phyloP scores from a whole-genome alignment of 2,797 vertebrate species.

The Poliocrania exsul region DNA sequence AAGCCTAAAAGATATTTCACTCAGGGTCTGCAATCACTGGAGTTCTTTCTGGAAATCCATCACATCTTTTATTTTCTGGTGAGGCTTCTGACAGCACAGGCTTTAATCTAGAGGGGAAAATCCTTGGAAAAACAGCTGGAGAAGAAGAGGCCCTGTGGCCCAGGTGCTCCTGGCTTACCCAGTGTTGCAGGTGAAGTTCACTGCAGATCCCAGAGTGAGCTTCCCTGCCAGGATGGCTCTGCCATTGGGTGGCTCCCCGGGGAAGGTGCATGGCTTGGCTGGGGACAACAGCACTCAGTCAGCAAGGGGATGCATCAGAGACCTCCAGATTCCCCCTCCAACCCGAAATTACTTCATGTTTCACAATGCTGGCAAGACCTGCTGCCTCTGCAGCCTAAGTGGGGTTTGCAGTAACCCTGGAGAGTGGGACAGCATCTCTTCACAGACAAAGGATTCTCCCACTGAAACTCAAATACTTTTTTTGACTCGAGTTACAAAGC shows the following conservation, averaged over 20 bases:
- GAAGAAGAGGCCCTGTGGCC: neutral
- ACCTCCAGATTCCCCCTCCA: neutral
- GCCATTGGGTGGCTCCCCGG: neutral
- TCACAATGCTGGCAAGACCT: neutral
- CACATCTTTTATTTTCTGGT: no score
- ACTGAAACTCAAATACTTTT: neutral
- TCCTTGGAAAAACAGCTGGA: rapidly evolving
- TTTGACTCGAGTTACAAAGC: neutral
- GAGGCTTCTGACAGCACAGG: neutral
- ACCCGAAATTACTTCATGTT: rapidly evolving
- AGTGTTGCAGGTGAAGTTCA: constrained; percentile 15
- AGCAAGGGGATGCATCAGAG: neutral
- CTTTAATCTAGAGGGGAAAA: neutral
- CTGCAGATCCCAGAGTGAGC: neutral
- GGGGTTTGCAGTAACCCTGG: neutral
- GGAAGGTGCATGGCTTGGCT: neutral
- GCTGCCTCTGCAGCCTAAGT: neutral
- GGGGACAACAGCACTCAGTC: neutral
- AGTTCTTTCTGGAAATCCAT: no score
- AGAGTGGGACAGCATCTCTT: neutral
- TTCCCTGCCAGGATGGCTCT: rapidly evolving
- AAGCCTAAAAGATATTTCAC: neutral
- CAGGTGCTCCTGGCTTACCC: constrained; percentile 17
- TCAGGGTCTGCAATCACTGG: neutral
- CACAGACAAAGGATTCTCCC: neutral